phyloP scores from a whole-genome alignment of 1,140 invertebrate species.

The Drosophila ohnishii region DNA sequence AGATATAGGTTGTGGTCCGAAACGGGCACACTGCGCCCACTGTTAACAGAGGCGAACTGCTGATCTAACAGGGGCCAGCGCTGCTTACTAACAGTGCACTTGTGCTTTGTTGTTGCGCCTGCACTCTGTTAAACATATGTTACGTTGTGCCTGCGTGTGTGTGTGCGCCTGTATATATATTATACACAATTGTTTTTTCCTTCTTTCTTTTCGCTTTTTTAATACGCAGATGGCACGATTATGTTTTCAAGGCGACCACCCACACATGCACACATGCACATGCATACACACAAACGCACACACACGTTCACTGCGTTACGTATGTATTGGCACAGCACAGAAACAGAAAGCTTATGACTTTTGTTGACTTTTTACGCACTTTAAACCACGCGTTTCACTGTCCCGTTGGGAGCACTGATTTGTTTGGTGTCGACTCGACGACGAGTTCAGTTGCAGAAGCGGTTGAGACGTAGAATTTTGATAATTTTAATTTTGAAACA shows the following conservation, averaged over 20 bases:
- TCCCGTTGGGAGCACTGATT: constrained; percentile 4
- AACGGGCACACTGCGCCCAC: constrained; percentile 13
- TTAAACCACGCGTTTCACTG: constrained; percentile 12
- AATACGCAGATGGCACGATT: constrained; percentile 30
- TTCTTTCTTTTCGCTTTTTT: constrained; percentile 5
- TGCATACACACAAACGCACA: constrained; percentile 10
- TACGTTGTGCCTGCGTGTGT: constrained; percentile 6
- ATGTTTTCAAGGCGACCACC: constrained; percentile 39
- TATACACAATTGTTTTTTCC: constrained; percentile 31
- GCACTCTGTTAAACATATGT: constrained; percentile 20
- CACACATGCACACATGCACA: constrained; percentile 17
- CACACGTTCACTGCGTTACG: constrained; percentile 22
- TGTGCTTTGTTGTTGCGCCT: constrained; percentile 7
- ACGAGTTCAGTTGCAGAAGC: constrained; percentile 3
- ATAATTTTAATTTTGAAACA: constrained; percentile 22
- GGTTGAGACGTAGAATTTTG: not conserved
- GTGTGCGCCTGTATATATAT: constrained; percentile 16
- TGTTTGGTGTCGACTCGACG: not conserved
- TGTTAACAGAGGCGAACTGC: constrained; percentile 31
- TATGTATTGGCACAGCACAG: constrained; percentile 26
- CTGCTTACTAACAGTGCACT: constrained; percentile 21
- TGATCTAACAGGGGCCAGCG: constrained; percentile 29
- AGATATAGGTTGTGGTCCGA: not conserved
- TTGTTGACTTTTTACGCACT: constrained; percentile 45
- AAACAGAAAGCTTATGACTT: constrained; percentile 44